These are phyloP conservation scores for Ectobius pallidus DNA, from an alignment of 2,888 invertebrate species.

Conservation along the genomic window DNA sequence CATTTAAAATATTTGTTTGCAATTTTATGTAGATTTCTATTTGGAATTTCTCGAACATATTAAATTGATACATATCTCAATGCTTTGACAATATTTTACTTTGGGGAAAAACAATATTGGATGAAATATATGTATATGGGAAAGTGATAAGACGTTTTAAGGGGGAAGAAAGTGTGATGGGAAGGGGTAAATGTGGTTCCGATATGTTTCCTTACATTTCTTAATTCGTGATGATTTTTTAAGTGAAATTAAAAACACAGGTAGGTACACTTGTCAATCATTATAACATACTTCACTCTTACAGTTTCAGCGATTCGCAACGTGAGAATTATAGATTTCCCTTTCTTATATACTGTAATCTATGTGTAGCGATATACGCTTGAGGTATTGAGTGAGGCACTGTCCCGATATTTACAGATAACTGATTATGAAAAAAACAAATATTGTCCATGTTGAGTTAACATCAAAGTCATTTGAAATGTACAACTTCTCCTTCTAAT, in stretches of 20 bases:
- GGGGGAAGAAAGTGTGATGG: not conserved
- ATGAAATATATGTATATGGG: not conserved
- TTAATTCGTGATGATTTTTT: not conserved
- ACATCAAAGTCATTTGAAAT: too few species aligned
- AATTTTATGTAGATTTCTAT: not conserved
- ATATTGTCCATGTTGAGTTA: too few species aligned
- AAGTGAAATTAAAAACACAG: not conserved
- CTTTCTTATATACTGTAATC: too few species aligned
- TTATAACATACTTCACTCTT: too few species aligned
- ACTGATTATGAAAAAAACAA: too few species aligned
- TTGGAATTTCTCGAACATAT: not conserved
- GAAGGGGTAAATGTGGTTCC: not conserved
- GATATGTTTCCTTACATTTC: not conserved
- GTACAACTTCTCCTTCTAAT: too few species aligned
- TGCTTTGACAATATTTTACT: not conserved
- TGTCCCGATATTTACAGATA: too few species aligned
- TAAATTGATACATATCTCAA: not conserved
- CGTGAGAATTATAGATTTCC: too few species aligned
- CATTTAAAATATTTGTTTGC: conserved; percentile 7
- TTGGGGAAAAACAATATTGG: not conserved
- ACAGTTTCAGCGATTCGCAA: too few species aligned
- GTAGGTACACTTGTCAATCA: not conserved
- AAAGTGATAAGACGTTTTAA: not conserved
- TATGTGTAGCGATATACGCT: too few species aligned
- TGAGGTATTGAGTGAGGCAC: too few species aligned